These are phyloP conservation scores for Trematomus loennbergii DNA, from an alignment of 2,113 vertebrate genomes.

Conservation along the genomic window DNA sequence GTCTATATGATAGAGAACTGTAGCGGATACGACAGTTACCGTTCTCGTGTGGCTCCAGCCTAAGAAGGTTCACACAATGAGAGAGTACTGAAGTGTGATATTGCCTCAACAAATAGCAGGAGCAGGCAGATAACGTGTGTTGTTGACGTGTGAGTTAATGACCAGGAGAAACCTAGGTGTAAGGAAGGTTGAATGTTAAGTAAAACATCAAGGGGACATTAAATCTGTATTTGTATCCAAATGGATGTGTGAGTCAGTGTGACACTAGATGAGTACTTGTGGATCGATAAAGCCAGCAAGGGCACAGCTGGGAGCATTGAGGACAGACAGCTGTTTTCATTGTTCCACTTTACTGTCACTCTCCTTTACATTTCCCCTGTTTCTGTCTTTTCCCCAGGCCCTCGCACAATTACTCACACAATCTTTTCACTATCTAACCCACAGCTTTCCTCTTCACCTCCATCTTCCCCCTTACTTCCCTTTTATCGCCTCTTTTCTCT, in stretches of 20 bases:
- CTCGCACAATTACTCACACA: neutral
- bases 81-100: neutral
- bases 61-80: no score
- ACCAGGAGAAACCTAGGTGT: neutral
- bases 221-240: slow-evolving; percentile 5
- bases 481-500: neutral
- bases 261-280: slow-evolving; percentile 40
- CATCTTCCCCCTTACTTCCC: neutral
- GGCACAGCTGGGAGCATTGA: slow-evolving; percentile 35
- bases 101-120: neutral
- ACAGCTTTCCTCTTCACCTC: neutral
- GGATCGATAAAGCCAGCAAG: slow-evolving; percentile 44
- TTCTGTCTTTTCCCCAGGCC: neutral
- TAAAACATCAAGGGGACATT: neutral
- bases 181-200: neutral
- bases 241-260: slow-evolving; percentile 17
- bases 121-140: neutral
- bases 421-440: neutral
- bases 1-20: no score
- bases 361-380: neutral
- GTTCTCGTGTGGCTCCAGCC: no score
- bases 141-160: no score
- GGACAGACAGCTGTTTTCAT: slow-evolving; percentile 48
- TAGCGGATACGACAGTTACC: no score
- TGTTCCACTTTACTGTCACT: neutral